Evolutionary conservation across 2,888 invertebrate genomes (phyloP).

Genomic region (Watsonalla cultraria): DNA sequence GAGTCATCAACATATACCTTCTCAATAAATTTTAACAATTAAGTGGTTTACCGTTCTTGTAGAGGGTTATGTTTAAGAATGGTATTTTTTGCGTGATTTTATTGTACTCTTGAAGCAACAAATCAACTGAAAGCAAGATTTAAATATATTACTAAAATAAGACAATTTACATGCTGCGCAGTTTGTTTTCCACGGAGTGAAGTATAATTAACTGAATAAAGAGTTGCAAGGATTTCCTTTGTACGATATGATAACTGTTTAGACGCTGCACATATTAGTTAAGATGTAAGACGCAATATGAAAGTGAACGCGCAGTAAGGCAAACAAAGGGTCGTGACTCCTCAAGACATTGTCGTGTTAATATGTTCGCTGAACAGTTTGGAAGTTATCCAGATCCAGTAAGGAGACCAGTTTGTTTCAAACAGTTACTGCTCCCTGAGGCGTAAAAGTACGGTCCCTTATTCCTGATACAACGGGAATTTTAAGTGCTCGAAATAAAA

Average conservation of each 20-base stretch:
- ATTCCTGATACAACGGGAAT: conserved; percentile 15
- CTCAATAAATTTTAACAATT: no score
- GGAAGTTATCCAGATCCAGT: conserved; percentile 38
- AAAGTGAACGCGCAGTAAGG: conserved; percentile 25
- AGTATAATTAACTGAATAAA: not conserved
- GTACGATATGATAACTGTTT: conserved; percentile 12
- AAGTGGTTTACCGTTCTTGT: not conserved
- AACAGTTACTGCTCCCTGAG: conserved; percentile 22
- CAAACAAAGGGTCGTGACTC: conserved; percentile 38
- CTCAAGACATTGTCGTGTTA: conserved; percentile 33
- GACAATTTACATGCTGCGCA: not conserved
- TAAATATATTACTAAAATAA: not conserved
- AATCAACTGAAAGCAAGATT: not conserved
- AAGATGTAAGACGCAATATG: conserved; percentile 28
- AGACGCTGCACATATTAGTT: conserved; percentile 22
- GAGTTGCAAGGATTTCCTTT: conserved; percentile 5
- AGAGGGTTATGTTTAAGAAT: not conserved
- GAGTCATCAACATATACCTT: no score
- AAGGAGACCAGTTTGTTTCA: conserved; percentile 23
- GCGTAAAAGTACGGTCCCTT: conserved; percentile 17
- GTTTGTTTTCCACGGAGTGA: not conserved
- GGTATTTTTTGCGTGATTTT: not conserved
- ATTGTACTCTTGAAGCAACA: not conserved
- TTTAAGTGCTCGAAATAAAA: conserved; percentile 7
- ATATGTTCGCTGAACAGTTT: conserved; percentile 48